Conservation (phyloP, 92 coral and sea anemone species). For the Epizoanthus stellaris region DNA sequence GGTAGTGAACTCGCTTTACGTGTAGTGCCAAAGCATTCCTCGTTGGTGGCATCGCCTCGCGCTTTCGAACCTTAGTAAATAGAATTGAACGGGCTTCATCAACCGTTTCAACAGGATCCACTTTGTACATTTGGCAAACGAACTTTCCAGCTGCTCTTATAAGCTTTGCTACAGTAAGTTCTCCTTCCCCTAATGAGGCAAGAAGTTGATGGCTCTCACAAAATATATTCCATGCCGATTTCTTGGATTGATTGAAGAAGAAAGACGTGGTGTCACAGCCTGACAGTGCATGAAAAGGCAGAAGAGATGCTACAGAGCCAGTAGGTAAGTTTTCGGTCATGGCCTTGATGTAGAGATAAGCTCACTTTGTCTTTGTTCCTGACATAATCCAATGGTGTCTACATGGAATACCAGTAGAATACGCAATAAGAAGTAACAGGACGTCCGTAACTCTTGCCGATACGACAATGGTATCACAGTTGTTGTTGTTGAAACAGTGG, state of each 20-base stretch:
- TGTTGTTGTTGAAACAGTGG: constrained; percentile 56
- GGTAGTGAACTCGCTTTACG: constrained; percentile 48
- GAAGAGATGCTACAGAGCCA: too few relatives aligned
- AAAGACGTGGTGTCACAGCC: too few relatives aligned
- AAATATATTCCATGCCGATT: too few relatives aligned
- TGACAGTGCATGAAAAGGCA: too few relatives aligned
- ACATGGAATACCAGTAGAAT: constrained; percentile 49
- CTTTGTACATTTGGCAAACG: too few relatives aligned
- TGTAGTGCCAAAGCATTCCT: constrained; percentile 41
- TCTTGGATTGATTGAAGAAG: too few relatives aligned
- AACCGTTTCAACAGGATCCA: constrained; percentile 13
- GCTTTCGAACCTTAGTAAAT: constrained; percentile 41
- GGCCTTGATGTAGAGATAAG: constrained; percentile 20
- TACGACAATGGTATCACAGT: constrained; percentile 51
- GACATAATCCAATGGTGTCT: constrained; percentile 64
- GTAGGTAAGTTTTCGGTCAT: too few relatives aligned
- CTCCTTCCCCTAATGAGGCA: too few relatives aligned
- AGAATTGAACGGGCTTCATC: constrained; percentile 21
- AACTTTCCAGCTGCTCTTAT: too few relatives aligned
- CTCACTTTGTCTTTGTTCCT: constrained; percentile 64
- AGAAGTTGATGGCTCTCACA: too few relatives aligned
- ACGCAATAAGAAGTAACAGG: constrained; percentile 64
- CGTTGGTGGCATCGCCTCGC: constrained; percentile 52
- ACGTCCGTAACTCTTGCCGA: constrained; percentile 65
- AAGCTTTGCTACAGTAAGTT: too few relatives aligned